Conservation (phyloP, 2,888 invertebrate genomes). For the Hirtodrosophila histrioides region DNA sequence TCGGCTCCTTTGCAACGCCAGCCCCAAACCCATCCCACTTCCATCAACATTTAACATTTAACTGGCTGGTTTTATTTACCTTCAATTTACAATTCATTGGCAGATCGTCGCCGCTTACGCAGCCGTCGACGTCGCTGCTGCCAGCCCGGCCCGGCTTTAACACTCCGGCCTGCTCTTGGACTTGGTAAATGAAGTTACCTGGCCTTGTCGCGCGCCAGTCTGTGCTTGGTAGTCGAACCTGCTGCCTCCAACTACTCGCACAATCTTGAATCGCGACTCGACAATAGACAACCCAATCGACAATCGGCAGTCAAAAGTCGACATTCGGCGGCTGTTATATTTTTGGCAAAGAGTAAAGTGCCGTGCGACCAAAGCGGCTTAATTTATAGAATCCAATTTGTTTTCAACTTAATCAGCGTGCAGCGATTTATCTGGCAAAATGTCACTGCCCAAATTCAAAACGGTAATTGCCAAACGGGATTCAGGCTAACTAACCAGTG, state of each 20-base stretch:
- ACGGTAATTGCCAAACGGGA: conserved; percentile 66
- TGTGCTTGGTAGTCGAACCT: conserved; percentile 46
- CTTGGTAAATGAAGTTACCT: conserved; percentile 75
- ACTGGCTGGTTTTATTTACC: conserved; percentile 34
- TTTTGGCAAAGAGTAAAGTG: conserved; percentile 41
- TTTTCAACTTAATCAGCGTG: conserved; percentile 47
- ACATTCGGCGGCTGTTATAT: conserved; percentile 35
- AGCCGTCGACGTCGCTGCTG: conserved; percentile 19
- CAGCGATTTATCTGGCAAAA: conserved; percentile 48
- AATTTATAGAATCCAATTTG: conserved; percentile 58
- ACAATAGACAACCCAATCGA: neutral
- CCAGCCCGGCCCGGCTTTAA: conserved; percentile 18
- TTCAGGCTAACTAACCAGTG: conserved; percentile 27
- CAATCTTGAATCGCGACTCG: conserved; percentile 26
- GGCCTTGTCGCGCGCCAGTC: conserved; percentile 77
- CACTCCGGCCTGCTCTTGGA: conserved; percentile 41
- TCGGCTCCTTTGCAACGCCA: conserved; percentile 31
- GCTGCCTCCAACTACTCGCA: conserved; percentile 25
- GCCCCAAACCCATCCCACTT: neutral
- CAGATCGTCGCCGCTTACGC: conserved; percentile 12
- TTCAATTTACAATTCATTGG: conserved; percentile 48
- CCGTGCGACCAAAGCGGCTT: conserved; percentile 60
- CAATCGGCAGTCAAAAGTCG: conserved; percentile 26
- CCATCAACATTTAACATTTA: conserved; percentile 12
- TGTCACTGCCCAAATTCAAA: conserved; percentile 51